Evolutionary conservation across 2,888 invertebrate species (phyloP), one percentile per base, ranked within the genome.

Genomic region (Congeria kusceri): DNA sequence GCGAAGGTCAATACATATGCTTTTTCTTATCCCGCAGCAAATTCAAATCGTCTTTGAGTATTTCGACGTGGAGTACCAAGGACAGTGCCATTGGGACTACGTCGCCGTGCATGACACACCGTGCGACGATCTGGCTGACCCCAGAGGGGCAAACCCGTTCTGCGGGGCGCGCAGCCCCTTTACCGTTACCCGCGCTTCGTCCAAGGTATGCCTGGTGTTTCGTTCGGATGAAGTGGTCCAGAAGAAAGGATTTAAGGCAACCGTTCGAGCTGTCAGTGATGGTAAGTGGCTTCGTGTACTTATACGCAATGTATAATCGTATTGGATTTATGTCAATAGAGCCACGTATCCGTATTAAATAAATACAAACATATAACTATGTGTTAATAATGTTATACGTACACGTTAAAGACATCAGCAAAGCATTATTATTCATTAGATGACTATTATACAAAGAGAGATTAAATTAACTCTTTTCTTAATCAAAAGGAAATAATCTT

Each of bases 131-230:
- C 32, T 70, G 11, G 62, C 68, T 0, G 32, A 64, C 4, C 4
- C 15, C 1, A 5, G 56, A 9, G 32, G n/a, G 5, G 23, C 70
- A 15, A 47, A n/a, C 0, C n/a, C 39, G 0, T 23, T 74, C 11
- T 78, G 76, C 11, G 64, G 61, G 9, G 61, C 63, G 15, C 18
- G n/a, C 7, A 57, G 65, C 23, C 44, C 66, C n/a, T 25, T 66
- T 11, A 67, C 69, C 23, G 81, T 76, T 29, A 56, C 32, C 3
- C 79, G 73, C 11, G 66, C 58, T 11, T 58, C 57, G 5, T 64
- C 68, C 25, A 65, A 79, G n/a, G 59, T 84, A 4, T 83, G 85
- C 62, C 20, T 80, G 1, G 32, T 46, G 18, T 81, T 81, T 44
- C 49, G 47, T 9, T 77, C 81, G 2, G 77, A 77, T 46, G 18